These are phyloP conservation scores for Rhagoletis zephyria DNA, from an alignment of 1,140 invertebrate genomes.

Conservation along the genomic window DNA sequence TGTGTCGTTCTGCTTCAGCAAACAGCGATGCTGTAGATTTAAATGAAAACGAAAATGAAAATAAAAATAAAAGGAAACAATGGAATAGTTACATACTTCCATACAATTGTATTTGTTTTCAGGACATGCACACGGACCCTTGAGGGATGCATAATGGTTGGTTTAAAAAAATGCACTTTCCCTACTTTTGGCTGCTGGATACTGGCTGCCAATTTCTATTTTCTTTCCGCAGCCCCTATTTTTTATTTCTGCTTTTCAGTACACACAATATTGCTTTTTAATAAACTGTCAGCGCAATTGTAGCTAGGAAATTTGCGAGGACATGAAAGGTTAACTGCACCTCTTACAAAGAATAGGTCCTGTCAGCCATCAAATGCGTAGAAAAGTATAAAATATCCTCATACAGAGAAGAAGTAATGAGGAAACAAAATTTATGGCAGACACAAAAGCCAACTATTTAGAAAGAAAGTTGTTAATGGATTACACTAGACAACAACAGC, in stretches of 20 bases:
- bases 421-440: conserved; percentile 38
- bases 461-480: conserved; percentile 41
- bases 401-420: background rate
- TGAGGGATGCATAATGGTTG: background rate
- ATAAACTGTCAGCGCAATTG: conserved; percentile 36
- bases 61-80: too few relatives aligned
- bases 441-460: background rate
- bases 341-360: background rate
- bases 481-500: conserved; percentile 6
- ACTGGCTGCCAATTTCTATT: background rate
- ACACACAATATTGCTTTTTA: conserved; percentile 53
- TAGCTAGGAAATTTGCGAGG: background rate
- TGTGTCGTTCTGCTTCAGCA: too few relatives aligned
- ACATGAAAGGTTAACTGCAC: conserved; percentile 23
- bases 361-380: background rate
- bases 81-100: too few relatives aligned
- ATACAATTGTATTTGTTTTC: background rate
- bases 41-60: too few relatives aligned
- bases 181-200: background rate
- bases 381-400: conserved; percentile 1
- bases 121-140: background rate
- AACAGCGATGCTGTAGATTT: background rate
- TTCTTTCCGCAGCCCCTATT: too few relatives aligned
- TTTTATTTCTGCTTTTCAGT: background rate
- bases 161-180: background rate